phyloP scores from a whole-genome alignment of 2,888 invertebrate genomes.

The Orgyia antiqua region DNA sequence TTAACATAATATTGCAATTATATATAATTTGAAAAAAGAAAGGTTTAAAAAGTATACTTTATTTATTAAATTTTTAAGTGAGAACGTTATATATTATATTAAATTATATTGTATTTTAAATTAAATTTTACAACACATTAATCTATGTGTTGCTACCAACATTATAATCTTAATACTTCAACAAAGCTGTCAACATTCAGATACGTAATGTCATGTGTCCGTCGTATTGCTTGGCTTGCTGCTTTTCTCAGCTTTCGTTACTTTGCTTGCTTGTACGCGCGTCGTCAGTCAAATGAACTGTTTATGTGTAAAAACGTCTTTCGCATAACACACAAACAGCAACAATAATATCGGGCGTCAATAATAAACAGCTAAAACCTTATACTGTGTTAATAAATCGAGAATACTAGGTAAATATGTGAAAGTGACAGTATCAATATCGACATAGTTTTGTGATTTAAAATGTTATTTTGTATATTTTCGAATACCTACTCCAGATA shows the following conservation, averaged over 20 bases:
- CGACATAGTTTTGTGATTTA: conserved; percentile 57
- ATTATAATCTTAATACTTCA: conserved; percentile 13
- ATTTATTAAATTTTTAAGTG: too few relatives aligned
- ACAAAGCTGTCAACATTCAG: conserved; percentile 42
- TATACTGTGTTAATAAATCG: conserved; percentile 38
- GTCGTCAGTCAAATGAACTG: conserved; percentile 60
- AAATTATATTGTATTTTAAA: too few relatives aligned
- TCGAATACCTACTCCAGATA: conserved; percentile 59
- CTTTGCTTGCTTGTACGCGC: conserved; percentile 60
- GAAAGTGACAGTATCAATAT: conserved; percentile 68
- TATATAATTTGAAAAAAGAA: too few relatives aligned
- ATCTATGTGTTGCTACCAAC: conserved; percentile 42
- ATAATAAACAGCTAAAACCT: conserved; percentile 31
- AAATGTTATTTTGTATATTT: conserved; percentile 64
- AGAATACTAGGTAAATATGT: conserved; percentile 47
- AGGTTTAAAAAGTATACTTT: too few relatives aligned
- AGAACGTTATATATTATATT: too few relatives aligned
- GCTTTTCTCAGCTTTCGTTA: conserved; percentile 64
- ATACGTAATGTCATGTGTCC: conserved; percentile 58
- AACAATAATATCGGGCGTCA: conserved; percentile 39
- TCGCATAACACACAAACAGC: conserved; percentile 45
- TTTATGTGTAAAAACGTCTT: conserved; percentile 51
- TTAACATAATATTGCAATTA: too few relatives aligned
- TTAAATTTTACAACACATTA: too few relatives aligned
- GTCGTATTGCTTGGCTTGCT: conserved; percentile 33